These are phyloP conservation scores for Phyllotreta striolata DNA, from an alignment of 2,888 invertebrate genomes.

Conservation along the genomic window DNA sequence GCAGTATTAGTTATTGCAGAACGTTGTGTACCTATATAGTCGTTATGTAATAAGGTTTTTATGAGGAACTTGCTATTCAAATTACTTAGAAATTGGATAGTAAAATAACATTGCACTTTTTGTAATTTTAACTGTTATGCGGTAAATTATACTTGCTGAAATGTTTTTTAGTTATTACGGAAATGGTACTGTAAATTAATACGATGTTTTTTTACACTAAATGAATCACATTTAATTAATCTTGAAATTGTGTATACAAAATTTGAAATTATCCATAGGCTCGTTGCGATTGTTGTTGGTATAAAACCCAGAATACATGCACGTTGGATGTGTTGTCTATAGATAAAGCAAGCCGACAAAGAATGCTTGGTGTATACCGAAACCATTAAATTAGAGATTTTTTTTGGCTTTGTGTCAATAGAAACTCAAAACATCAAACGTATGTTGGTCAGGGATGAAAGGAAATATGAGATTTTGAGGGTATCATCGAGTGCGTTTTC, in stretches of 20 bases:
- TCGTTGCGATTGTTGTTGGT: neutral
- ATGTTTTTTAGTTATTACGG: too few relatives aligned
- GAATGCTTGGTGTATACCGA: neutral
- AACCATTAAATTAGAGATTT: conserved; percentile 25
- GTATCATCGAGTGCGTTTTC: neutral
- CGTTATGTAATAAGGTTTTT: too few relatives aligned
- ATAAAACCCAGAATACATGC: neutral
- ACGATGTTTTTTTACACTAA: too few relatives aligned
- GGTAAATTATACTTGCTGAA: too few relatives aligned
- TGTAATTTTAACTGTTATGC: too few relatives aligned
- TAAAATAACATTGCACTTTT: too few relatives aligned
- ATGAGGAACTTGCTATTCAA: too few relatives aligned
- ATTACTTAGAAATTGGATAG: too few relatives aligned
- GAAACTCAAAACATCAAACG: conserved; percentile 23
- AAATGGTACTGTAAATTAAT: too few relatives aligned
- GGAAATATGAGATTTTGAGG: conserved; percentile 25
- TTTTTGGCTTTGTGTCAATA: conserved; percentile 18
- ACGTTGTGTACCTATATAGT: neutral
- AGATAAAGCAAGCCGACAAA: neutral
- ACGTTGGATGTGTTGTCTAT: conserved; percentile 3
- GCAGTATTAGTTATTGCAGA: conserved; percentile 18
- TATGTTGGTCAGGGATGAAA: conserved; percentile 23
- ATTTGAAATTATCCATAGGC: too few relatives aligned
- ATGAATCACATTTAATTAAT: too few relatives aligned
- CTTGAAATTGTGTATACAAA: too few relatives aligned